phyloP scores from a whole-genome alignment of 2,797 vertebrate genomes.

The Hafferia zeledoni region DNA sequence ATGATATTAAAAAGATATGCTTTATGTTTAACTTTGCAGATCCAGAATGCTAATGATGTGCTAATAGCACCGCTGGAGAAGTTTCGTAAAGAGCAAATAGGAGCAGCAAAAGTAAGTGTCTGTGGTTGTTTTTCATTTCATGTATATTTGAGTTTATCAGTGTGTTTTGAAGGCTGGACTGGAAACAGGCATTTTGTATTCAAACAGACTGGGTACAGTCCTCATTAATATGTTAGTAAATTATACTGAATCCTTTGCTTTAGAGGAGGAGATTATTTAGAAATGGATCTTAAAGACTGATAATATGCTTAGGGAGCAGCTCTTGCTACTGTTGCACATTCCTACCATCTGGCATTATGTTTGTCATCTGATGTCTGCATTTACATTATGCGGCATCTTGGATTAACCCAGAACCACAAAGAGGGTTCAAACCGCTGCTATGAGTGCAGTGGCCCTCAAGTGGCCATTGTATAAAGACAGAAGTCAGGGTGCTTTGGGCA shows the following conservation, averaged over 20 bases:
- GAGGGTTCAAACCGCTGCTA: not conserved
- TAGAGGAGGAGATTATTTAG: not conserved
- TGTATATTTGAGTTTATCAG: constrained; percentile 29
- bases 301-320: not conserved
- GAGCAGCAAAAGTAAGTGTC: constrained; percentile 94
- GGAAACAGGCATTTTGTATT: not conserved
- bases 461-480: not conserved
- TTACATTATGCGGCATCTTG: not conserved
- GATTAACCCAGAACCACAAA: not conserved
- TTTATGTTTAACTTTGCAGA: constrained; percentile 82
- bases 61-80: constrained; percentile 95
- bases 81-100: constrained; percentile 98
- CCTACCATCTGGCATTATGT: not conserved
- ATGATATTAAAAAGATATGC: constrained; percentile 8
- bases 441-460: not conserved
- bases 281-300: not conserved
- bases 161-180: not conserved
- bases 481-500: not conserved
- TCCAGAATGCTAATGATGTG: constrained; percentile 96
- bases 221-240: not conserved
- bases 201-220: not conserved
- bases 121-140: not conserved
- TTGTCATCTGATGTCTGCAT: not conserved
- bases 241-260: not conserved
- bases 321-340: not conserved